phyloP scores from a whole-genome alignment of 2,113 vertebrate species.

The Cavia porcellus region DNA sequence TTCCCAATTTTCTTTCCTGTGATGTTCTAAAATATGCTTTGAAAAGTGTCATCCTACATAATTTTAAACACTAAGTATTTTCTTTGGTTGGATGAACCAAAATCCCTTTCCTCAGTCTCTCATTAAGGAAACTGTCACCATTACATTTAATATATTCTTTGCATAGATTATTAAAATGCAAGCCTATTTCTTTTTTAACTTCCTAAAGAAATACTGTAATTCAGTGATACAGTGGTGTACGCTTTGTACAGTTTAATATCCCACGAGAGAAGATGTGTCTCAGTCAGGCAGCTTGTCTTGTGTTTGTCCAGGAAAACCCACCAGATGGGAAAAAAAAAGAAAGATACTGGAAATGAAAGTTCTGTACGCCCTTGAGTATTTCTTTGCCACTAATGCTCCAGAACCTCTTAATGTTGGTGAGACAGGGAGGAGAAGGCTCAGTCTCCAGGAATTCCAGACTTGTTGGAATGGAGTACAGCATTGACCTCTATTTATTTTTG shows the following conservation, averaged over 20 bases:
- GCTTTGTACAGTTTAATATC: not conserved
- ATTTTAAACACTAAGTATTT: not conserved
- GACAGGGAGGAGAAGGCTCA: not conserved
- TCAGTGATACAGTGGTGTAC: not conserved
- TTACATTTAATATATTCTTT: not conserved
- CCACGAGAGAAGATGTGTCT: not conserved
- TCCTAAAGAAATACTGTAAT: not conserved
- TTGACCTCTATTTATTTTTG: not conserved
- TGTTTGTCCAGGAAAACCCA: not conserved
- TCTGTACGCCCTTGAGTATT: fast-evolving
- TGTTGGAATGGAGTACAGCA: not conserved
- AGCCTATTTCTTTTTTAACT: not conserved
- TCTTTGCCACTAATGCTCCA: not conserved
- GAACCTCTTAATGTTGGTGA: not conserved
- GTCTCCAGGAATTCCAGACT: not conserved
- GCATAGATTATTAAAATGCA: not conserved
- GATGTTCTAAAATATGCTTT: not conserved
- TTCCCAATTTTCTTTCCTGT: not conserved
- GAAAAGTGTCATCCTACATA: not conserved
- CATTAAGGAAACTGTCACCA: not conserved
- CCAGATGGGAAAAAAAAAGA: not conserved
- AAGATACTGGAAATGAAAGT: not conserved
- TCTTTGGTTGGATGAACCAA: not conserved
- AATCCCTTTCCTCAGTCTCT: not conserved
- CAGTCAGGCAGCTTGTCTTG: not conserved